phyloP scores from a whole-genome alignment of 2,113 vertebrate genomes.

The Amphiprion ocellaris region DNA sequence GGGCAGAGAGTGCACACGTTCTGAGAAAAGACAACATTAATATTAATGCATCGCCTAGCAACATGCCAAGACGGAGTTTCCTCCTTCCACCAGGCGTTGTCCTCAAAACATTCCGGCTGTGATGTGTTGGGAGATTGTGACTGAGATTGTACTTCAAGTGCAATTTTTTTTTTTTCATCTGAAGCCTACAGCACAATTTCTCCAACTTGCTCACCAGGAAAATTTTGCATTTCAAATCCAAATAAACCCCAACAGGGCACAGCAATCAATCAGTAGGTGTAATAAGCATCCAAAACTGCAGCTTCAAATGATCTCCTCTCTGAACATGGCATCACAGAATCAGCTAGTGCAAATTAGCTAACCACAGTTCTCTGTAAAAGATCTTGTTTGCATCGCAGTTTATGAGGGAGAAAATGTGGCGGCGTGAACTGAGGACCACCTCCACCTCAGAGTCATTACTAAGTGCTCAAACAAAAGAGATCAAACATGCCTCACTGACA shows the following conservation, averaged over 20 bases:
- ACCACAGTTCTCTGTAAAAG: conserved; percentile 19
- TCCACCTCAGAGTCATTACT: conserved; percentile 46
- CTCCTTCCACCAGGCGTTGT: conserved; percentile 49
- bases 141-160: conserved; percentile 44
- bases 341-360: conserved; percentile 23
- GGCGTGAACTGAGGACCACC: conserved; percentile 1
- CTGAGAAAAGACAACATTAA: conserved; percentile 74
- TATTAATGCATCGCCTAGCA: conserved; percentile 78
- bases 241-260: conserved; percentile 21
- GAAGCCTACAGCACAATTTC: neutral
- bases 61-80: conserved; percentile 68
- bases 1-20: conserved; percentile 56
- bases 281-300: conserved; percentile 31
- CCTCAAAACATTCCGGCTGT: conserved; percentile 55
- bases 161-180: neutral
- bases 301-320: conserved; percentile 40
- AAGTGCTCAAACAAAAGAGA: conserved; percentile 38
- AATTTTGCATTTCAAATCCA: conserved; percentile 13
- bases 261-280: conserved; percentile 48
- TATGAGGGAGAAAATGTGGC: conserved; percentile 6
- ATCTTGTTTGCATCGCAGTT: conserved; percentile 16
- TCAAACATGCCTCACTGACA: conserved; percentile 43
- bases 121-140: conserved; percentile 51
- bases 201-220: neutral
- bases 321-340: conserved; percentile 16